Evolutionary conservation across 2,888 invertebrate genomes (phyloP).

Genomic region (Steinernema hermaphroditum): DNA sequence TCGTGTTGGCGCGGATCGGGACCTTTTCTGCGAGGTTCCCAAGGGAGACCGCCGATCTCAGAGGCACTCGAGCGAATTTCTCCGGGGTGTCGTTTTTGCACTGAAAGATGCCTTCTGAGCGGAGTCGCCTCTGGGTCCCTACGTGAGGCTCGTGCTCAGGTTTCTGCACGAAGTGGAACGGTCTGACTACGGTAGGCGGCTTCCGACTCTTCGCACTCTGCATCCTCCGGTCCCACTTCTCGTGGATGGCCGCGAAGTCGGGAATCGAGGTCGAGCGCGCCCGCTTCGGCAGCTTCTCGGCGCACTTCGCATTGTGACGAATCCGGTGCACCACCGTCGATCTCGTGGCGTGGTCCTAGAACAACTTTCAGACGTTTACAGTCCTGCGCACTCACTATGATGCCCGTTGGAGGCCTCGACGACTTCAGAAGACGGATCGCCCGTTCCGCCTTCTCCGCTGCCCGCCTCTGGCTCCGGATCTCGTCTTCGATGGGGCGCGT

Average conservation of each 20-base stretch:
- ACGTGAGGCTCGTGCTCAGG: conserved; percentile 11
- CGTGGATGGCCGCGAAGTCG: conserved; percentile 33
- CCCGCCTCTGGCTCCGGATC: conserved; percentile 36
- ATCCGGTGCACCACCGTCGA: conserved; percentile 32
- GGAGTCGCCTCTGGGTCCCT: not conserved
- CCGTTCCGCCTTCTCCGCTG: conserved; percentile 12
- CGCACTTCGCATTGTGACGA: conserved; percentile 31
- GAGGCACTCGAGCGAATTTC: not conserved
- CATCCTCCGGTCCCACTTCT: conserved; percentile 30
- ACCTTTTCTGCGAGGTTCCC: conserved; percentile 14
- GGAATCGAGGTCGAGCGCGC: conserved; percentile 29
- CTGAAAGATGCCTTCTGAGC: not conserved
- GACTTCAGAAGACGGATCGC: conserved; percentile 25
- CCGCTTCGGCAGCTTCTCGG: not conserved
- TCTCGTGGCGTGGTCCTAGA: conserved; percentile 34
- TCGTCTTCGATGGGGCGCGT: conserved; percentile 30
- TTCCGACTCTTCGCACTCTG: conserved; percentile 3
- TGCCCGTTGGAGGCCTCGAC: conserved; percentile 29
- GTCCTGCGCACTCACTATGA: conserved; percentile 12
- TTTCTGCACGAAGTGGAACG: conserved; percentile 25
- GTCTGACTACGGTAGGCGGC: conserved; percentile 21
- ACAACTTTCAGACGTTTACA: not conserved
- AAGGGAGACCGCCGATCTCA: not conserved
- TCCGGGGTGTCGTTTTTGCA: conserved; percentile 18
- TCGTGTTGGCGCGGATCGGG: not conserved